Conservation (phyloP, 2,113 vertebrate genomes). For the Chionis minor region DNA sequence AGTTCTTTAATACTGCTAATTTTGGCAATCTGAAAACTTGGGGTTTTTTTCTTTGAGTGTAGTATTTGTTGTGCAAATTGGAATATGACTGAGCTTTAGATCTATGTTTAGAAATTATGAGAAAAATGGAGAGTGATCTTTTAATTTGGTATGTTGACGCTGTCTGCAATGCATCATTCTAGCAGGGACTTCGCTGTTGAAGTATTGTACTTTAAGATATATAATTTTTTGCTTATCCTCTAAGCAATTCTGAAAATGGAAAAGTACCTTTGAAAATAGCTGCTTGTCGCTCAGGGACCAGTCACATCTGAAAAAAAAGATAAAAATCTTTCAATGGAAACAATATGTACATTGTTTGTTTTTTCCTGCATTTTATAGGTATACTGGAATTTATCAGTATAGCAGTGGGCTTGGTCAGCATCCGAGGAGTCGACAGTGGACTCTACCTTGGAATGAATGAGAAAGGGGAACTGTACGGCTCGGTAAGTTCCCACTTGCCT, state of each 20-base stretch:
- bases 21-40: background rate
- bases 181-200: background rate
- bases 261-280: background rate
- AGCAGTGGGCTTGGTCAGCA: constrained; percentile 97
- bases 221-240: background rate
- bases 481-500: constrained; percentile 82
- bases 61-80: background rate
- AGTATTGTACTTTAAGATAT: background rate
- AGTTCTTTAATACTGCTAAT: background rate
- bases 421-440: constrained; percentile 97
- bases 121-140: background rate
- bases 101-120: background rate
- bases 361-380: constrained; percentile 75
- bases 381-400: constrained; percentile 99
- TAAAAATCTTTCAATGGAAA: background rate
- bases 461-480: constrained; percentile 93
- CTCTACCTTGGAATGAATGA: constrained; percentile 97
- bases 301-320: background rate
- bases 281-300: background rate
- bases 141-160: background rate
- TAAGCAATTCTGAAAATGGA: background rate
- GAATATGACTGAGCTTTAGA: background rate
- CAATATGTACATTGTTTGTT: constrained; percentile 20
- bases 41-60: background rate
- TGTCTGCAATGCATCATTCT: background rate